Conservation (phyloP, 2,797 vertebrate species). For the Synanceia verrucosa region DNA sequence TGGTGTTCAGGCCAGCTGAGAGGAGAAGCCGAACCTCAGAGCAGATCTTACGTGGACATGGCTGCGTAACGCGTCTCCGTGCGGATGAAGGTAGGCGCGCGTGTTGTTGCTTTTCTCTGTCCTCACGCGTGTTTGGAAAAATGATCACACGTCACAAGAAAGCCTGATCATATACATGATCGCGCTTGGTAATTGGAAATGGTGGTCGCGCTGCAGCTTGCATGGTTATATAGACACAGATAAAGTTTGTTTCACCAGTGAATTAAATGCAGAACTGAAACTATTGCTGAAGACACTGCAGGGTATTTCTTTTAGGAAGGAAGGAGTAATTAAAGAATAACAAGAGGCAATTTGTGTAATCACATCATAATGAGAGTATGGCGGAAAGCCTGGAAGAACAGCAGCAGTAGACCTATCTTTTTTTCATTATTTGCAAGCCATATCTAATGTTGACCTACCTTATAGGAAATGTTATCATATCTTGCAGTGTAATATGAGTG, state of each 20-base stretch:
- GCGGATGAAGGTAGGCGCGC: slow-evolving; percentile 41
- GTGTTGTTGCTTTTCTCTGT: not conserved
- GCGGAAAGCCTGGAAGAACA: not conserved
- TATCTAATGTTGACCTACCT: not conserved
- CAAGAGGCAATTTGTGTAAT: not conserved
- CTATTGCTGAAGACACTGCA: not conserved
- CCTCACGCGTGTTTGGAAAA: not conserved
- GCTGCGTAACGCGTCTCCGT: slow-evolving; percentile 5
- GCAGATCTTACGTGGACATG: slow-evolving; percentile 26
- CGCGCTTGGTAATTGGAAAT: not conserved
- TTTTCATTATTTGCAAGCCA: not conserved
- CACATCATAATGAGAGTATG: not conserved
- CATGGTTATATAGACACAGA: not conserved
- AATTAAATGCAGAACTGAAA: not conserved
- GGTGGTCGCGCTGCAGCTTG: slow-evolving; percentile 4
- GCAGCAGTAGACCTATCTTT: not conserved
- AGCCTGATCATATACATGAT: not conserved
- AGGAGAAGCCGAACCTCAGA: not conserved
- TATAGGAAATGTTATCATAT: not conserved
- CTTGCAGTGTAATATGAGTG: not conserved
- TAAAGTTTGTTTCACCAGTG: slow-evolving; percentile 32
- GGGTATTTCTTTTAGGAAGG: not conserved
- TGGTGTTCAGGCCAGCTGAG: not conserved
- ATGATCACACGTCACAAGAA: not conserved
- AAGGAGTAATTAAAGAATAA: not conserved